Evolutionary conservation across 2,797 vertebrate genomes (phyloP), one percentile per base, ranked within the genome.

Genomic region (Crocidura indochinensis): DNA sequence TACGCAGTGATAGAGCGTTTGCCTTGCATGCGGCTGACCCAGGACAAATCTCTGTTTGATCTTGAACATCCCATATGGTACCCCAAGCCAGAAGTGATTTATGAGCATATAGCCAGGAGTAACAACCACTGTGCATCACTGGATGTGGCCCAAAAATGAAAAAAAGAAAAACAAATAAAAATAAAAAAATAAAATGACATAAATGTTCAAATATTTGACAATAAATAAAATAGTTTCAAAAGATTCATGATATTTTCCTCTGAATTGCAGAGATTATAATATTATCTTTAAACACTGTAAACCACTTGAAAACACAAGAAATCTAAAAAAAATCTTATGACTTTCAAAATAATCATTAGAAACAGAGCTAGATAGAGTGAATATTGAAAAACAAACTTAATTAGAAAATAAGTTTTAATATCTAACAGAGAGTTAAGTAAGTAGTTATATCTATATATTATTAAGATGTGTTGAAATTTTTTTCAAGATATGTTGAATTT

Each of bases 301-400:
- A 38, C 17, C 4, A 80, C 8, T 53, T 83, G 84, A 88, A 15
- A 79, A 65, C 12, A 91, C 27, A 84, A 3, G 27, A 92, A 80
- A 86, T 73, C 8, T 31, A 38, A 8, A 51, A 56, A 91, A 56
- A 91, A 83, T 51, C 0, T 56, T 26, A 49, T 44, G 44, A 0
- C 3, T 77, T 86, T 88, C 38, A 38, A 84, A 60, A 79, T 68
- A 44, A 71, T 86, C 90, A 83, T 91, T 29, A 74, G 44, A 62
- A 85, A 91, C 5, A 76, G 53, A 2, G 0, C 0, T 8, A 15
- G 15, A 68, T 65, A 67, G 82, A 75, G 88, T 82, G n/a, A 62
- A 64, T 60, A 84, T 31, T 8, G 10, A 74, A 15, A 53, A 90
- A 72, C 44, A 44, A 69, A 72, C 73, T 31, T 44, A 49, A 31